These are phyloP conservation scores for Sinocyclocheilus rhinocerous DNA, from an alignment of 2,113 vertebrate genomes.

Conservation along the genomic window DNA sequence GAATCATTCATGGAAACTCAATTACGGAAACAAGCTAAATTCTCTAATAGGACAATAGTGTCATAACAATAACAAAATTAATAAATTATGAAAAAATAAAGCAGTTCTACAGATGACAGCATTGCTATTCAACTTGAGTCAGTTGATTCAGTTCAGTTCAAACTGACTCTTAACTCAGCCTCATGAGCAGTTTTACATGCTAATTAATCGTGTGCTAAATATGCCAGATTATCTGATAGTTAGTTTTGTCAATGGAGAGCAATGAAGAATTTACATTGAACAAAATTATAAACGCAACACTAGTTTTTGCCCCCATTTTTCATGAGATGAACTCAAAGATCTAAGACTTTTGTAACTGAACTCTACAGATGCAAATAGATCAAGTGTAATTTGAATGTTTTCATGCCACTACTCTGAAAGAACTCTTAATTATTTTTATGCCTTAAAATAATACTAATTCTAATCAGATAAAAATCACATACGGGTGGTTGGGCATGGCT, in stretches of 20 bases:
- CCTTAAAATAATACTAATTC: not conserved
- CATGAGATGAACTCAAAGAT: too few species aligned
- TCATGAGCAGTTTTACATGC: not conserved
- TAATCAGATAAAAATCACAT: slow-evolving; percentile 25
- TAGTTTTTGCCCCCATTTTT: too few species aligned
- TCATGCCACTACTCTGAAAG: not conserved
- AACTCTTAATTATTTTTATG: too few species aligned
- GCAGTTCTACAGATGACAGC: not conserved
- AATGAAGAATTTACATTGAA: not conserved
- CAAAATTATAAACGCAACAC: too few species aligned
- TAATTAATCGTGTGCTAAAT: not conserved
- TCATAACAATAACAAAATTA: too few species aligned
- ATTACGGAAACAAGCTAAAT: too few species aligned
- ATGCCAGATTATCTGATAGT: not conserved
- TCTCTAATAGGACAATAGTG: too few species aligned
- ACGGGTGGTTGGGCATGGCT: not conserved
- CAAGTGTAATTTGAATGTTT: not conserved
- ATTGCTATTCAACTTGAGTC: not conserved
- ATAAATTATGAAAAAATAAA: not conserved
- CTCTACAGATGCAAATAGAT: not conserved
- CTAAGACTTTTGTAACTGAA: not conserved
- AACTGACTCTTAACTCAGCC: not conserved
- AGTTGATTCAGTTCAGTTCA: not conserved
- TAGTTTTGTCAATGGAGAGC: not conserved
- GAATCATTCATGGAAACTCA: too few species aligned